Evolutionary conservation across 2,797 vertebrate genomes (phyloP).

Genomic region (Manis crassicaudata): DNA sequence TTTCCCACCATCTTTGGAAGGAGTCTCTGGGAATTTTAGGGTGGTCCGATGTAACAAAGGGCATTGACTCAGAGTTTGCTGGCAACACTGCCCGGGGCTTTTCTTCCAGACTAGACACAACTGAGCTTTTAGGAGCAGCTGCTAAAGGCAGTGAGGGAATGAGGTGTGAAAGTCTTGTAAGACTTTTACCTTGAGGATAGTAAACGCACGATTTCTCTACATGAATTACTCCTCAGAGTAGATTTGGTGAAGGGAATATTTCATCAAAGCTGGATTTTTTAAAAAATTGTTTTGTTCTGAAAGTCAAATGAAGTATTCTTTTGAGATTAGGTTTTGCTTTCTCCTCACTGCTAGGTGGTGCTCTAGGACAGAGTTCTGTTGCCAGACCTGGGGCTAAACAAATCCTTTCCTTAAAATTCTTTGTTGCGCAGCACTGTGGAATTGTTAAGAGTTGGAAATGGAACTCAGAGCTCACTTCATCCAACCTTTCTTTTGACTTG

Average conservation of each 20-base stretch:
- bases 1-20: not conserved
- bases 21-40: not conserved
- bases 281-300: not conserved
- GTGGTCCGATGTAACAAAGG: not conserved
- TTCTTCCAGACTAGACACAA: not conserved
- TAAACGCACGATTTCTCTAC: not conserved
- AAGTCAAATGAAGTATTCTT: not conserved
- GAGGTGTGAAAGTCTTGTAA: not conserved
- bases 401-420: not conserved
- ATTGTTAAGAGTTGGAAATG: not conserved
- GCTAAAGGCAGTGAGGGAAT: not conserved
- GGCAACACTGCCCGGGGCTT: not conserved
- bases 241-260: not conserved
- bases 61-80: too few species aligned
- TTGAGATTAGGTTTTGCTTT: not conserved
- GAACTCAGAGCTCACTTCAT: not conserved
- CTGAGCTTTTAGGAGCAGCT: not conserved
- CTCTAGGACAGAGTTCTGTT: not conserved
- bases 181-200: not conserved
- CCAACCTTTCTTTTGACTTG: not conserved
- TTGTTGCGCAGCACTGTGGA: not conserved
- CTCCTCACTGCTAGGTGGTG: conserved; percentile 56
- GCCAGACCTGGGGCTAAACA: not conserved
- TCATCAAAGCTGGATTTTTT: not conserved
- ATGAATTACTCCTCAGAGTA: not conserved